Evolutionary conservation across 2,797 vertebrate species (phyloP).

Genomic region (Ciconia nigra): DNA sequence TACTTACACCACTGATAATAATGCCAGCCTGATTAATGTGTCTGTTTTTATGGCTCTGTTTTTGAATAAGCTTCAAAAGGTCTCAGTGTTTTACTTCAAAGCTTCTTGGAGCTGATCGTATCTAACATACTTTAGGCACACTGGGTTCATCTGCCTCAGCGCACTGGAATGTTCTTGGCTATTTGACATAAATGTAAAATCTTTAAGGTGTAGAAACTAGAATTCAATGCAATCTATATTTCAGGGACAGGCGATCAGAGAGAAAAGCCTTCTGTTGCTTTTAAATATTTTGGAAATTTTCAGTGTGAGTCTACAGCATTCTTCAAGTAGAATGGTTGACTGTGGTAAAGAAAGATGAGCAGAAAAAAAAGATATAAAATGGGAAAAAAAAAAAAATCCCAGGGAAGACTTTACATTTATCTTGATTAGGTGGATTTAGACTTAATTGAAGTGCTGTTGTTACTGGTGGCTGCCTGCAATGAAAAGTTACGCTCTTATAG

Average conservation of each 20-base stretch:
- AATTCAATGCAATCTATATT: conserved; percentile 1
- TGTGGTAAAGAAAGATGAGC: not conserved
- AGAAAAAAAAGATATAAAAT: not conserved
- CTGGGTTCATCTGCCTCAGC: conserved; percentile 23
- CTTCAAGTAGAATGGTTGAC: not conserved
- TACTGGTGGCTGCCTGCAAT: conserved; percentile 12
- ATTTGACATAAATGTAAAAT: conserved; percentile 39
- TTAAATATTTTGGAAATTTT: not conserved
- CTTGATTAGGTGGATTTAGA: conserved; percentile 19
- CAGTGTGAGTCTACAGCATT: not conserved
- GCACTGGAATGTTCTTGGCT: not conserved
- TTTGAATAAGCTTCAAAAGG: conserved; percentile 42
- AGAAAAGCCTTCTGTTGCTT: not conserved
- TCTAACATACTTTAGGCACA: conserved; percentile 22
- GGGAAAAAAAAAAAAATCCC: not conserved
- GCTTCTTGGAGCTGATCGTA: conserved; percentile 33
- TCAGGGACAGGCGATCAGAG: not conserved
- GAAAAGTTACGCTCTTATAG: conserved; percentile 12
- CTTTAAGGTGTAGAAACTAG: conserved; percentile 37
- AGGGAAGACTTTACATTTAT: not conserved
- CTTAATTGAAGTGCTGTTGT: conserved; percentile 35
- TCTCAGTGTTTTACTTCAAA: conserved; percentile 47
- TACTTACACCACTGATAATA: not conserved
- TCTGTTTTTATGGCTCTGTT: conserved; percentile 38
- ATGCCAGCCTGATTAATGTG: conserved; percentile 45